Conservation (phyloP, 2,113 vertebrate species). For the Corythoichthys intestinalis region DNA sequence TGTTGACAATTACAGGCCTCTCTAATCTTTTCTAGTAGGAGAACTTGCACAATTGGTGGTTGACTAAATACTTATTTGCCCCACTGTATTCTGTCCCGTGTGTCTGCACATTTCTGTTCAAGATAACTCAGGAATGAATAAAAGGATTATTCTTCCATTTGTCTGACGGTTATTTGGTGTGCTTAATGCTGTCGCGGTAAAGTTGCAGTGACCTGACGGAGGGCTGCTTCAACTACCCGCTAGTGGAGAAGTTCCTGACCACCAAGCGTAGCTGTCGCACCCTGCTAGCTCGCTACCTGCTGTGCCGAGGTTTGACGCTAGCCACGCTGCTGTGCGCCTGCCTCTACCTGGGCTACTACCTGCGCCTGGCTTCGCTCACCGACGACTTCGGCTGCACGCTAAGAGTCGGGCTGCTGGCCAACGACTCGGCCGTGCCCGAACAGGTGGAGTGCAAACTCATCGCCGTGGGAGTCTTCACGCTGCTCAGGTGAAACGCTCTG, state of each 20-base stretch:
- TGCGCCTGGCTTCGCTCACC: constrained; percentile 79
- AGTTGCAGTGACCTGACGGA: constrained; percentile 75
- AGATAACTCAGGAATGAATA: too few species aligned
- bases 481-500: constrained; percentile 85
- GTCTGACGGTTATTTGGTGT: not conserved
- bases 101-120: too few species aligned
- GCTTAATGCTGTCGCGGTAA: too few species aligned
- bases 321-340: constrained; percentile 76
- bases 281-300: constrained; percentile 80
- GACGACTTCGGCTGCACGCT: constrained; percentile 88
- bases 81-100: too few species aligned
- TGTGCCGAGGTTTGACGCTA: constrained; percentile 78
- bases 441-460: constrained; percentile 89
- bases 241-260: constrained; percentile 91
- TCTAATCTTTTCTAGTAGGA: too few species aligned
- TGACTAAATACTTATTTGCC: too few species aligned
- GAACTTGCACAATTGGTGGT: too few species aligned
- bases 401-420: constrained; percentile 80
- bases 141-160: too few species aligned
- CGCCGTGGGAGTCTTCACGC: constrained; percentile 86
- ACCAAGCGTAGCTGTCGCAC: constrained; percentile 77
- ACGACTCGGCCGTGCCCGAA: constrained; percentile 76
- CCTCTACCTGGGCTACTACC: constrained; percentile 87
- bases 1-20: too few species aligned
- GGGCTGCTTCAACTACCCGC: constrained; percentile 84